phyloP scores from a whole-genome alignment of 2,113 vertebrate genomes.

The Zonotrichia leucophrys region DNA sequence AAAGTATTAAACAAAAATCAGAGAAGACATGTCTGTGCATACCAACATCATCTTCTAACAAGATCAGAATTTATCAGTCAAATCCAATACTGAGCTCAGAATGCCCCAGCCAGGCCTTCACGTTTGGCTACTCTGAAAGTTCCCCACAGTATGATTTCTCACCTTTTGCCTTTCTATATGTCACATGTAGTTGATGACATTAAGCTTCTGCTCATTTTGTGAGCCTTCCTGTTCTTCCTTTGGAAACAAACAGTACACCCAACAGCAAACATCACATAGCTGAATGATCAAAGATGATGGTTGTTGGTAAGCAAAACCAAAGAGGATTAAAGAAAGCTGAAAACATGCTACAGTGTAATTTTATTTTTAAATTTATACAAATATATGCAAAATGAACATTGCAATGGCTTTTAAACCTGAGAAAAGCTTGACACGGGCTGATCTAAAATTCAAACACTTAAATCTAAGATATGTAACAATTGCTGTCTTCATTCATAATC shows the following conservation, averaged over 20 bases:
- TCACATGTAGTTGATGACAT: background rate
- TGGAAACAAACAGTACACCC: background rate
- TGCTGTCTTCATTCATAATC: background rate
- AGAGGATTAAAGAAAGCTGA: background rate
- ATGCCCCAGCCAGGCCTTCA: background rate
- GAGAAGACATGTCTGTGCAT: background rate
- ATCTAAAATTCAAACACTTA: background rate
- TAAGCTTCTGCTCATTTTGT: background rate
- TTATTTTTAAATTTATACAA: constrained; percentile 2
- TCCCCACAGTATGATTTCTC: background rate
- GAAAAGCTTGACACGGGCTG: background rate
- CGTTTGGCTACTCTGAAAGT: background rate
- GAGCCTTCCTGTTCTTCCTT: background rate
- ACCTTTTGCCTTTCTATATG: background rate
- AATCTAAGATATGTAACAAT: background rate
- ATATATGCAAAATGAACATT: background rate
- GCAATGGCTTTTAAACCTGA: background rate
- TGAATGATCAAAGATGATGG: background rate
- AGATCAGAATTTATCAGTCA: background rate
- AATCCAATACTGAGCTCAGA: background rate
- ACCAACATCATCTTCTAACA: background rate
- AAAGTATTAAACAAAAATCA: background rate
- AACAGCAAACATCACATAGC: background rate
- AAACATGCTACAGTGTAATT: background rate
- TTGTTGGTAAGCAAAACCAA: background rate